Evolutionary conservation across 2,113 vertebrate species (phyloP).

Genomic region (Chascanopsetta lugubris): DNA sequence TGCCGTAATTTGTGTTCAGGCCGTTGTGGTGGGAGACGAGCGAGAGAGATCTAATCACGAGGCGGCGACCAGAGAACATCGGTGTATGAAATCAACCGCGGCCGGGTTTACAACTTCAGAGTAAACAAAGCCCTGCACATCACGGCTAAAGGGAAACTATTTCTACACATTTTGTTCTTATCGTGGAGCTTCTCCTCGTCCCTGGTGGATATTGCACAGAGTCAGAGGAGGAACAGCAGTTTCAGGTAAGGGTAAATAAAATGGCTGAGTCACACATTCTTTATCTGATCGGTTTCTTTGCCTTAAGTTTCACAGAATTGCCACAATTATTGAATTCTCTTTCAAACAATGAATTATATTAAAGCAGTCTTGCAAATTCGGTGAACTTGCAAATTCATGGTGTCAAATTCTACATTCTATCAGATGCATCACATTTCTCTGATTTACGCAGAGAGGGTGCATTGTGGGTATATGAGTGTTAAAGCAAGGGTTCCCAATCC

Average conservation of each 20-base stretch:
- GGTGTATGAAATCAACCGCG: background rate
- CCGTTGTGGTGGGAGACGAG: slow-evolving; percentile 6
- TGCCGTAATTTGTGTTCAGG: slow-evolving; percentile 40
- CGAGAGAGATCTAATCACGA: slow-evolving; percentile 18
- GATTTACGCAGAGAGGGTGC: background rate
- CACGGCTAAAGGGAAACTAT: slow-evolving; percentile 1
- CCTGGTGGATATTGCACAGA: slow-evolving; percentile 8
- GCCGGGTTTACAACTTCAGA: slow-evolving; percentile 24
- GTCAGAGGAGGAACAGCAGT: background rate
- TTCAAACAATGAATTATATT: background rate
- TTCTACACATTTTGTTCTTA: background rate
- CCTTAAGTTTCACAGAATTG: background rate
- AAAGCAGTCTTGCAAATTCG: background rate
- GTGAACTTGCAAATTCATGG: too few species aligned
- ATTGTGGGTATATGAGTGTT: background rate
- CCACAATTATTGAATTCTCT: background rate
- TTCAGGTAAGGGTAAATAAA: background rate
- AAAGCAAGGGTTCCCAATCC: too few species aligned
- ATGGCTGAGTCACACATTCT: background rate
- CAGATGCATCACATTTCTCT: background rate
- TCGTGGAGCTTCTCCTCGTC: background rate
- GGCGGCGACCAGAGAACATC: slow-evolving; percentile 8
- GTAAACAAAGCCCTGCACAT: slow-evolving; percentile 36
- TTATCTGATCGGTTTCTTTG: background rate
- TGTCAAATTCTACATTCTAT: too few species aligned